These are phyloP conservation scores for Phyllostomus hastatus DNA, from an alignment of 2,113 vertebrate species.

Conservation along the genomic window DNA sequence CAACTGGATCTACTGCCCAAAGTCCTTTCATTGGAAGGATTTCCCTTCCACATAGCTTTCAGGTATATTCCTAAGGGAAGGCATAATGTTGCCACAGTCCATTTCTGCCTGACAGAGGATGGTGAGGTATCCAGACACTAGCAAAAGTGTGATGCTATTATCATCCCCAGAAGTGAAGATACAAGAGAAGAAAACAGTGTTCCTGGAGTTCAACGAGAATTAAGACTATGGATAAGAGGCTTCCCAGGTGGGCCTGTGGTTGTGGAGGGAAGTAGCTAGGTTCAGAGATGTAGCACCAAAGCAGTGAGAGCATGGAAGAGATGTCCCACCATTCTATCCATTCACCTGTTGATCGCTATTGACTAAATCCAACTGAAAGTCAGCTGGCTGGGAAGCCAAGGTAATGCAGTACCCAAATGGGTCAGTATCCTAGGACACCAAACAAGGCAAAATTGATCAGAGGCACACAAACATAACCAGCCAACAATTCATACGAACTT, in stretches of 20 bases:
- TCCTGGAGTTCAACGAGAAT: not conserved
- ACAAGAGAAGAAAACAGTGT: not conserved
- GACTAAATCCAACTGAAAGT: not conserved
- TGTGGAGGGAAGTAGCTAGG: not conserved
- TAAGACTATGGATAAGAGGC: not conserved
- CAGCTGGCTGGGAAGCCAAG: not conserved
- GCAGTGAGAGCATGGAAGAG: not conserved
- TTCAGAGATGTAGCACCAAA: not conserved
- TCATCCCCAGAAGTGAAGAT: not conserved
- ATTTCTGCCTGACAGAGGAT: not conserved
- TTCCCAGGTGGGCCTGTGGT: not conserved
- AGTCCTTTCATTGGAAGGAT: not conserved
- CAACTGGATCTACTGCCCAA: not conserved
- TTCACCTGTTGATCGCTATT: not conserved
- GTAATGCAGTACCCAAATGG: not conserved
- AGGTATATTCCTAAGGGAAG: not conserved
- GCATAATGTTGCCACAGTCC: not conserved
- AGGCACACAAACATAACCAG: not conserved
- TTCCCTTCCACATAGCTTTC: not conserved
- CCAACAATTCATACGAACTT: not conserved
- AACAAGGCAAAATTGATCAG: not conserved
- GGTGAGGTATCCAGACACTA: not conserved
- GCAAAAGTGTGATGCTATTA: not conserved
- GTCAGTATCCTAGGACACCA: not conserved
- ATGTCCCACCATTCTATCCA: not conserved